Evolutionary conservation across 1,140 invertebrate species (phyloP).

Genomic region (Rhagoletis pomonella): DNA sequence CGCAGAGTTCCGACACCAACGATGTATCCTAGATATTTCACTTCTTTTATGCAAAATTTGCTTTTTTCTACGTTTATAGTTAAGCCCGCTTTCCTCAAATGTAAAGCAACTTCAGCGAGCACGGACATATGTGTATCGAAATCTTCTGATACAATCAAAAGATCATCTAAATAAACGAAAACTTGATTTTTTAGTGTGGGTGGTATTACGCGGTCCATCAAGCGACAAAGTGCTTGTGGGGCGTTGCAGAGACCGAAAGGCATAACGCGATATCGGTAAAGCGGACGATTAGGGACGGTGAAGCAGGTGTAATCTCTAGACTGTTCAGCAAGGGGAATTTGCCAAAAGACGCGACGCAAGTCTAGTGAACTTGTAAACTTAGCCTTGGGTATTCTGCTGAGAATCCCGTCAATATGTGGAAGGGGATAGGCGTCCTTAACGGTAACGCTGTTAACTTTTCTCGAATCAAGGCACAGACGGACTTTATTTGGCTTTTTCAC

Average conservation of each 20-base stretch:
- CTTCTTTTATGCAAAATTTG: constrained; percentile 68
- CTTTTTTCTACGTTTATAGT: constrained; percentile 75
- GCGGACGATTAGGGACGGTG: too few species aligned
- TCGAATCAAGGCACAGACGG: constrained; percentile 66
- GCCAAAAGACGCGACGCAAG: neutral
- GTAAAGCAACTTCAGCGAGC: constrained; percentile 64
- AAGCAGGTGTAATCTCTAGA: too few species aligned
- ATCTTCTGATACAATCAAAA: constrained; percentile 48
- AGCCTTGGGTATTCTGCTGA: constrained; percentile 57
- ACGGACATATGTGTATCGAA: neutral
- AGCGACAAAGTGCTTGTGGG: constrained; percentile 33
- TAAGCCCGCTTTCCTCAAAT: constrained; percentile 69
- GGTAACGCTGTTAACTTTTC: constrained; percentile 63
- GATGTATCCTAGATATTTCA: constrained; percentile 54
- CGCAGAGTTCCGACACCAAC: constrained; percentile 44
- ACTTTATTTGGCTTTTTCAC: constrained; percentile 63
- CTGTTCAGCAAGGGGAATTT: too few species aligned
- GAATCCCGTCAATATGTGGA: constrained; percentile 60
- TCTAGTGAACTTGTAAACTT: constrained; percentile 47
- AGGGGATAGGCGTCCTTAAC: constrained; percentile 60
- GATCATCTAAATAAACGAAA: constrained; percentile 51
- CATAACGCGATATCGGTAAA: too few species aligned
- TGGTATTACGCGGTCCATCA: constrained; percentile 43
- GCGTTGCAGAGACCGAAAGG: too few species aligned
- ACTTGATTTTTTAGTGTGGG: constrained; percentile 49